Base-by-base conservation (phyloP, 2,797 vertebrate species). In the Gobio occitaniae region DNA sequence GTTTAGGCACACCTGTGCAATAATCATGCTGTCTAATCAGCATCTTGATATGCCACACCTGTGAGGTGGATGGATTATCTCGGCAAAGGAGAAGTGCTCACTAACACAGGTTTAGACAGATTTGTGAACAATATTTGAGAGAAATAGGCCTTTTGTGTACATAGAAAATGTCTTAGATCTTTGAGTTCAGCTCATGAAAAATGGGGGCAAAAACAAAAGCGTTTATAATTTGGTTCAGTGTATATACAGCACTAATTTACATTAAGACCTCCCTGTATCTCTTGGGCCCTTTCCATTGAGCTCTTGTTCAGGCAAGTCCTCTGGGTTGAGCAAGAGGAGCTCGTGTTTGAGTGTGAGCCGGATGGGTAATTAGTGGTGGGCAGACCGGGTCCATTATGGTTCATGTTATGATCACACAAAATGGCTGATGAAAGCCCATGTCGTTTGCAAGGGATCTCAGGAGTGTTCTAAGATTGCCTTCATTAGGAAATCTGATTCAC, bases 381-480 rank as follows among this genome's bases (percentile, higher is more conserved):
- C n/a, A 83, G 80, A 80, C 59, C n/a, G 29, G 82, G 65, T 87
- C 86, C 87, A 89, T 88, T 88, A 90, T 72, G 52, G 84, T 72
- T 78, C 79, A 85, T 84, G 69, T 61, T 83, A 69, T 79, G 83
- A 52, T 85, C 72, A 79, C 52, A 80, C 32, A 88, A 86, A 85
- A 87, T 80, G 70, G 63, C 59, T 76, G 61, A 86, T 36, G 38
- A 86, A 70, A 83, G 74, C 65, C 63, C 65, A 47, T 41, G 63
- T 70, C 74, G 48, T 87, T 74, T 84, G 25, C 77, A 52, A 25
- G 41, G 66, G 69, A 74, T 90, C 89, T 86, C 87, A 87, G 52
- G 88, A 87, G 86, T 83, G 78, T 54, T 36, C 66, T n/a, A 54
- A 84, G 86, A 88, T 88, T 86, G 83, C 79, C 85, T 89, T 89